Base-by-base conservation (phyloP, 2,797 vertebrate genomes). In the Girardinus metallicus region DNA sequence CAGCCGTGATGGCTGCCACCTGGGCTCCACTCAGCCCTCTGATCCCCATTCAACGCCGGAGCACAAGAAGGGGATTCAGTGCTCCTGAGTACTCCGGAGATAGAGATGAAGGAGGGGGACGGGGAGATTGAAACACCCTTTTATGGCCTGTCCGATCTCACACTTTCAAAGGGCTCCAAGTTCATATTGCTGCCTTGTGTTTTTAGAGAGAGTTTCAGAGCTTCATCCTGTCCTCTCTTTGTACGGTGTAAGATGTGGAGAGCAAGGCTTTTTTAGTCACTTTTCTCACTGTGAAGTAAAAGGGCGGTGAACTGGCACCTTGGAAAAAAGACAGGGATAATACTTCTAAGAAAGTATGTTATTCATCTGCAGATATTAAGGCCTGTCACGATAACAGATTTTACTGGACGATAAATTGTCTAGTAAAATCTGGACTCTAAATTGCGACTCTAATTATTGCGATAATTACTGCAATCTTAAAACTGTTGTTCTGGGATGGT, bases 101-200 rank as follows among this genome's bases (percentile, higher is more conserved):
- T 77, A 75, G 72, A 74, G 46, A 68, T 68, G 60, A 83, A 78
- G 68, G 68, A 71, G 79, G 62, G 36, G 55, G 75, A 82, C 76
- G 80, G 57, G 73, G 77, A 79, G 77, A 86, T 90, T 91, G 89
- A 29, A 85, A 74, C 74, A 80, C 29, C 34, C 80, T 85, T 87
- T 84, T 23, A 81, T 72, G 47, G 31, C 44, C 57, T 31, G 73
- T 62, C 66, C 86, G 80, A 90, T 89, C 77, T 49, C 66, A 89
- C 79, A 75, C 73, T 86, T 86, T 88, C 74, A 89, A 79, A 88
- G 51, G 78, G 84, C 79, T 80, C 60, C 47, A 41, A 68, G 53
- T 73, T 84, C 73, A 74, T 80, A 41, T 53, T 80, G 57, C 23
- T 53, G 31, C 26, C 83, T 76, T 60, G 34, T 18, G 39, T 29